These are phyloP conservation scores for Cylas formicarius DNA, from an alignment of 1,140 invertebrate genomes.

Conservation along the genomic window DNA sequence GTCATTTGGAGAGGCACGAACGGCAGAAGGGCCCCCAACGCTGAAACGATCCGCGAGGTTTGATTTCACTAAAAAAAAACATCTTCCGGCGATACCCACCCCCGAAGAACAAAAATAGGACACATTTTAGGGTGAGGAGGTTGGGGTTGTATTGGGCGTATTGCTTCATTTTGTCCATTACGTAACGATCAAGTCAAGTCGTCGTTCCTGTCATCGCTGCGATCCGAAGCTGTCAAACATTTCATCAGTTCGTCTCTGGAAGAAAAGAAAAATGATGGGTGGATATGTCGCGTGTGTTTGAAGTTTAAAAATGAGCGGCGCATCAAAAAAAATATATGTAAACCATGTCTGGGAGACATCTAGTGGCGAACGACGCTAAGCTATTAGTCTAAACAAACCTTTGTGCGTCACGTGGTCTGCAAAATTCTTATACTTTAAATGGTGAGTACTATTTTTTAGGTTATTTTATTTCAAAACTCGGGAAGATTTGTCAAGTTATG, in stretches of 20 bases:
- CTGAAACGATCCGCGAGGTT: slow-evolving; percentile 44
- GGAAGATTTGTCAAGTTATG: slow-evolving; percentile 1
- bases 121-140: slow-evolving; percentile 47
- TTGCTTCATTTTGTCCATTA: slow-evolving; percentile 8
- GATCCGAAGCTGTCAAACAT: neutral
- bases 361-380: neutral
- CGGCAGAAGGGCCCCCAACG: slow-evolving; percentile 65
- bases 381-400: neutral
- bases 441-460: neutral
- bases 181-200: slow-evolving; percentile 3
- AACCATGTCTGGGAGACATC: neutral
- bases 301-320: neutral
- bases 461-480: neutral
- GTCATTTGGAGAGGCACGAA: slow-evolving; percentile 69
- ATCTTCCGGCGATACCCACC: slow-evolving; percentile 36
- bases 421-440: neutral
- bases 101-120: slow-evolving; percentile 49
- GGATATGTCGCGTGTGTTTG: neutral
- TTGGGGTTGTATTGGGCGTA: slow-evolving; percentile 35
- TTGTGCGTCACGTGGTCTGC: neutral
- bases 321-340: neutral
- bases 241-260: slow-evolving; percentile 7
- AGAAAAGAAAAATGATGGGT: neutral
- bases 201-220: slow-evolving; percentile 7
- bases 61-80: slow-evolving; percentile 18